Percentiles rank a stretch among this genome's conserved stretches.
Evolutionary conservation across 2,797 vertebrate species (phyloP).

Genomic region (Tangara arthus): DNA sequence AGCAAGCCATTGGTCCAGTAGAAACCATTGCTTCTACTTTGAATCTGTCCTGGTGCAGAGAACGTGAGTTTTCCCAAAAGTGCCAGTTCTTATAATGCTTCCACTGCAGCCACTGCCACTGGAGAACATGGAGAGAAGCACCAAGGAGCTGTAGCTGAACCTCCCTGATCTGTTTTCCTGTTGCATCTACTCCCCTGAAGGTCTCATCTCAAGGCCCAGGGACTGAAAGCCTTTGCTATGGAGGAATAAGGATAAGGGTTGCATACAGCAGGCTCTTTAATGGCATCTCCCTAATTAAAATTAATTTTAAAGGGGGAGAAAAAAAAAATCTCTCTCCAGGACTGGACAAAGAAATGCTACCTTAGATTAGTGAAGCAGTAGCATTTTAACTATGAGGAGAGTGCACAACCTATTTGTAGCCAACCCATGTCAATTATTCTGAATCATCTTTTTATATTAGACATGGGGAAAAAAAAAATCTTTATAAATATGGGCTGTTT

Average conservation of each 20-base stretch:
- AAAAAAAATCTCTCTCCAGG: not conserved
- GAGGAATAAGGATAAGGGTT: conserved; percentile 51
- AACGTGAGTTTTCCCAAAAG: not conserved
- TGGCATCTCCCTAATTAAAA: conserved; percentile 47
- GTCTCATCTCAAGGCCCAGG: not conserved
- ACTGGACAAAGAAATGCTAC: conserved; percentile 35
- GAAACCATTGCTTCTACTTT: not conserved
- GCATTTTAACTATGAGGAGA: conserved; percentile 12
- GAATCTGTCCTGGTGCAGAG: not conserved
- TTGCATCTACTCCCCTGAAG: not conserved
- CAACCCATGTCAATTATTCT: conserved; percentile 31
- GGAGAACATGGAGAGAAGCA: not conserved
- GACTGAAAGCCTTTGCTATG: conserved; percentile 34
- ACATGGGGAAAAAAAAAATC: conserved; percentile 14
- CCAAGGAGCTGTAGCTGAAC: not conserved
- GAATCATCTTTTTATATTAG: conserved; percentile 6
- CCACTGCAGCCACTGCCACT: not conserved
- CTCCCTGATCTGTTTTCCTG: not conserved
- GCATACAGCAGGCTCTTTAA: conserved; percentile 59
- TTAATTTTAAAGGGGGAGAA: not conserved
- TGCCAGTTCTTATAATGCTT: not conserved
- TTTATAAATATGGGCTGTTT: conserved; percentile 52
- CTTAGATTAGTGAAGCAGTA: not conserved
- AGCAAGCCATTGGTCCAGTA: not conserved
- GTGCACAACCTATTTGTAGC: not conserved